These are phyloP conservation scores for Drosophila virilis DNA, from an alignment of 1,140 invertebrate species.

Conservation along the genomic window DNA sequence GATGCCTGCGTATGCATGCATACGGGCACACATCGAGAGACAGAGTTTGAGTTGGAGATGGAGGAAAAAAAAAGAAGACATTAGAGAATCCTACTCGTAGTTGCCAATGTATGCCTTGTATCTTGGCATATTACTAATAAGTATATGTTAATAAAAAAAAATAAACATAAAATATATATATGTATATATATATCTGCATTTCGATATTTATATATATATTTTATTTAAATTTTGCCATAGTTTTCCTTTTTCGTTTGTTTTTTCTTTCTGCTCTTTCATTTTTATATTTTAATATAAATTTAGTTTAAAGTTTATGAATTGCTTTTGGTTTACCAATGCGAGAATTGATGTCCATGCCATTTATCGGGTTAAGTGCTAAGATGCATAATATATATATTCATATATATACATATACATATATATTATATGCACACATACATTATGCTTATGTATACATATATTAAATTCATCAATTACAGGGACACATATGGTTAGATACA, in stretches of 20 bases:
- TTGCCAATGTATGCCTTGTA: not conserved
- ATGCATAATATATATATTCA: not conserved
- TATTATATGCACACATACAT: slow-evolving; percentile 1
- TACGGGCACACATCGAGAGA: slow-evolving; percentile 20
- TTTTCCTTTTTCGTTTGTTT: not conserved
- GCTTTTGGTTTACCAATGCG: slow-evolving; percentile 51
- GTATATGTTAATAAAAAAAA: not conserved
- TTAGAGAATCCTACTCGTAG: slow-evolving; percentile 9
- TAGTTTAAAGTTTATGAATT: slow-evolving; percentile 33
- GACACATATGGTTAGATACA: slow-evolving; percentile 41
- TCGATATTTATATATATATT: no score
- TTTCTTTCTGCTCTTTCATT: slow-evolving; percentile 4
- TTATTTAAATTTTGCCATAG: not conserved
- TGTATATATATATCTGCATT: no score
- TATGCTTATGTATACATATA: not conserved
- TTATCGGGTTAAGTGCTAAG: not conserved
- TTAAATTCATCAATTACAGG: slow-evolving; percentile 50
- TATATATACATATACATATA: slow-evolving; percentile 18
- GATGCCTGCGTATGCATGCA: not conserved
- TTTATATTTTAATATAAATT: slow-evolving; percentile 26
- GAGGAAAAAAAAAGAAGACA: slow-evolving; percentile 19
- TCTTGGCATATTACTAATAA: slow-evolving; percentile 5
- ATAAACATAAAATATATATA: no score
- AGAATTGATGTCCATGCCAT: slow-evolving; percentile 20
- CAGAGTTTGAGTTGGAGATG: slow-evolving; percentile 31